Percentiles rank a stretch among this genome's conserved stretches.
Evolutionary conservation across 1,140 invertebrate genomes (phyloP).

Genomic region (Euwallacea fornicatus): DNA sequence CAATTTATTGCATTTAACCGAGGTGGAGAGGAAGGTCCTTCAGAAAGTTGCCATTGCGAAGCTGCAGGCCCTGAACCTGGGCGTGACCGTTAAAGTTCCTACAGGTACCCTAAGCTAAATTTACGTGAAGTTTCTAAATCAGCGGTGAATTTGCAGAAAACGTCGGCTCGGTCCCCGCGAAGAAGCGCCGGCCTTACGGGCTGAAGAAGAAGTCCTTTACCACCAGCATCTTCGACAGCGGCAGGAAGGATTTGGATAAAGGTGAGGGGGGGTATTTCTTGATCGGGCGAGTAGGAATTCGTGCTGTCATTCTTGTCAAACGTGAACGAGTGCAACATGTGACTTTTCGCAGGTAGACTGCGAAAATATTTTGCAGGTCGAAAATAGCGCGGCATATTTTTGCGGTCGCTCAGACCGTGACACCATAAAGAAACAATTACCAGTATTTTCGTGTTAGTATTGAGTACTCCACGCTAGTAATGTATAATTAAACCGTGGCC

Average conservation of each 20-base stretch:
- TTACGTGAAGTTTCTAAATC: slow-evolving; percentile 1
- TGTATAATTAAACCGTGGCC: too few relatives aligned
- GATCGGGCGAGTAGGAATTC: slow-evolving; percentile 18
- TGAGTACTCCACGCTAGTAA: too few relatives aligned
- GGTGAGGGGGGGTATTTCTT: background rate
- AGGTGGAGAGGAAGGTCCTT: slow-evolving; percentile 78
- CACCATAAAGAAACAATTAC: background rate
- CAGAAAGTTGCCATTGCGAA: slow-evolving; percentile 84
- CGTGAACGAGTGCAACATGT: slow-evolving; percentile 30
- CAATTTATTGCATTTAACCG: slow-evolving; percentile 72
- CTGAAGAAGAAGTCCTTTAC: slow-evolving; percentile 82
- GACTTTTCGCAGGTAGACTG: slow-evolving; percentile 36
- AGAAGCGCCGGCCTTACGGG: slow-evolving; percentile 74
- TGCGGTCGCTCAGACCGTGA: background rate
- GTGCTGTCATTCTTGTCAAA: slow-evolving; percentile 29
- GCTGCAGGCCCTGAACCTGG: slow-evolving; percentile 83
- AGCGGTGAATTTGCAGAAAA: slow-evolving; percentile 54
- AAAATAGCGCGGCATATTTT: slow-evolving; percentile 20
- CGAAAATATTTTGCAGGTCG: slow-evolving; percentile 32
- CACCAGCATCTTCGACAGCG: slow-evolving; percentile 80
- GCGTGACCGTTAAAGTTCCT: slow-evolving; percentile 72
- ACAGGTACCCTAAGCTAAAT: slow-evolving; percentile 51
- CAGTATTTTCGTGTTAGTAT: too few relatives aligned
- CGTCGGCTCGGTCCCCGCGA: slow-evolving; percentile 56
- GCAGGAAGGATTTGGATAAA: slow-evolving; percentile 64